Evolutionary conservation across 1,140 invertebrate genomes (phyloP), one percentile per base, ranked within the genome.

Genomic region (Trichonephila clavata): DNA sequence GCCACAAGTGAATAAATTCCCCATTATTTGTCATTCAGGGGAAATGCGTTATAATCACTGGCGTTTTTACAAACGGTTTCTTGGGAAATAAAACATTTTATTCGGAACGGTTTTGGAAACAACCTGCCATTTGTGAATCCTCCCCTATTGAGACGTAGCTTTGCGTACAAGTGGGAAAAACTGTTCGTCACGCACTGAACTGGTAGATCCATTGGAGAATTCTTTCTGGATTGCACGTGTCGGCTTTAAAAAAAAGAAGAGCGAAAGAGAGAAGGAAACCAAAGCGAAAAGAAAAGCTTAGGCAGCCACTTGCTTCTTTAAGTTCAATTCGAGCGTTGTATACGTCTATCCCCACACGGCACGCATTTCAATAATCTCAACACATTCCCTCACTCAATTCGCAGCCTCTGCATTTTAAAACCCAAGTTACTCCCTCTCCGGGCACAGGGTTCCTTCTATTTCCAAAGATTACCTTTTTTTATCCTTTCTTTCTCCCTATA

Each of bases 351-450:
- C 84, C 84, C 92, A 80, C 84, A 71, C 83, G 91, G 80, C 84
- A 88, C 92, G 92, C 92, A 93, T 93, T 93, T 87, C 92, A 93
- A 93, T 93, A 93, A 93, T 93, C 92, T 93, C 92, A 93, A 93
- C 84, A 93, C 84, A 93, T 88, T 93, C 92, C 83, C 83, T 93
- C 83, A 81, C 63, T 93, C 92, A 93, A 93, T 87, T 93, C 83
- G 68, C 84, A 59, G 84, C 57, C 68, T 93, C 61, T 88, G 92
- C 83, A 92, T 92, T 92, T 92, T 92, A 92, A 92, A 93, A 71
- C 92, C 84, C 21, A 63, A 77, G 32, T 68, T 68, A 27, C 61
- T 86, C 84, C 32, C 68, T 93, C 86, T 68, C 59, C n/a, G 57
- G 68, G 71, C 68, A 57, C 39, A 24, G 61, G 32, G 10, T 83